Evolutionary conservation across 2,113 vertebrate species (phyloP).

Genomic region (Anhinga anhinga): DNA sequence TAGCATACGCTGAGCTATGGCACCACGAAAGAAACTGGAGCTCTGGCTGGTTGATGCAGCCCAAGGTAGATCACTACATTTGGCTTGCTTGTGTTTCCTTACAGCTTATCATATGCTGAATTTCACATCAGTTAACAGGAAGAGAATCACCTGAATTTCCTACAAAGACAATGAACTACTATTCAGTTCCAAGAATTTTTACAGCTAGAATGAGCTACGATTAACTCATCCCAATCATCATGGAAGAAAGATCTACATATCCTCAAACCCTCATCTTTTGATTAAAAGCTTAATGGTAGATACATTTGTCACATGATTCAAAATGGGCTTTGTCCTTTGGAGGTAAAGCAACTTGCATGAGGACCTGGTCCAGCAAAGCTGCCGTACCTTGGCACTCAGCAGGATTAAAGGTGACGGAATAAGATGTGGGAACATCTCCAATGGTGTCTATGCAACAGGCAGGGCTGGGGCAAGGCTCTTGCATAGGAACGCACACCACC

Average conservation of each 20-base stretch:
- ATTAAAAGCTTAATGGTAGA: background rate
- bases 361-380: background rate
- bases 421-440: background rate
- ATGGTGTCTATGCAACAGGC: fast-evolving
- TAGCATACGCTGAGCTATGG: background rate
- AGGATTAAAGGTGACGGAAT: background rate
- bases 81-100: background rate
- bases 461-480: background rate
- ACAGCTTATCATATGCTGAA: background rate
- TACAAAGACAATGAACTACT: background rate
- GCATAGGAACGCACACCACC: background rate
- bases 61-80: background rate
- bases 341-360: background rate
- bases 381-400: background rate
- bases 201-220: background rate
- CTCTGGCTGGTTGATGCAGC: background rate
- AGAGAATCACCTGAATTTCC: background rate
- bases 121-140: background rate
- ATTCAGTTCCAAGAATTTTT: background rate
- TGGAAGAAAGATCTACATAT: background rate
- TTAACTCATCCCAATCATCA: background rate
- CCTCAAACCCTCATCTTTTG: background rate
- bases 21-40: background rate
- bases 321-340: background rate
- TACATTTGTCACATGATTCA: background rate